Conservation (phyloP, 2,113 vertebrate genomes). For the Pristiophorus japonicus region DNA sequence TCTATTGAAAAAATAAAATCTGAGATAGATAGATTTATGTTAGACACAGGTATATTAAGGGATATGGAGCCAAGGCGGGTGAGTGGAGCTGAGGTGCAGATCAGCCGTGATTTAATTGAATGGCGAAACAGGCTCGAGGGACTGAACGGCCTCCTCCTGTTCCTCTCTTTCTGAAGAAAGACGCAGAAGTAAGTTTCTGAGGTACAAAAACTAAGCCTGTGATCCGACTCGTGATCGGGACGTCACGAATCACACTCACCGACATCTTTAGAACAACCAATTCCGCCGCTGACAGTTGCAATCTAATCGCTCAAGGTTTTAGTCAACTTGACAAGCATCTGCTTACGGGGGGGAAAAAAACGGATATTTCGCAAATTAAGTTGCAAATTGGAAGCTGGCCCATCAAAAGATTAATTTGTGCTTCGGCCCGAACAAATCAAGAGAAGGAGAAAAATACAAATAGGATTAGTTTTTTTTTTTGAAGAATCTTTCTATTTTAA, state of each 20-base stretch:
- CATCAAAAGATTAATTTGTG: conserved; percentile 21
- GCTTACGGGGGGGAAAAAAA: neutral
- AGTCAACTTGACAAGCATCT: neutral
- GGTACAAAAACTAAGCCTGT: neutral
- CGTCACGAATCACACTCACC: neutral
- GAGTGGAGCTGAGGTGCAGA: neutral
- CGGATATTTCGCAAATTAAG: neutral
- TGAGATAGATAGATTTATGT: neutral
- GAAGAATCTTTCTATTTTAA: neutral
- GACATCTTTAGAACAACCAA: neutral
- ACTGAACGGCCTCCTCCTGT: neutral
- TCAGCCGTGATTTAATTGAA: neutral
- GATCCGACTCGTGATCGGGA: too few relatives aligned
- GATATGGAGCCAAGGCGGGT: neutral
- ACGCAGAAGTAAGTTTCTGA: neutral
- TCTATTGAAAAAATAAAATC: neutral
- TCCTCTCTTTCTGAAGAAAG: neutral
- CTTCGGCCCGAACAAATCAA: neutral
- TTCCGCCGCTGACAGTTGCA: conserved; percentile 19
- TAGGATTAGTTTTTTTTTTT: neutral
- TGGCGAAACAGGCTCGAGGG: neutral
- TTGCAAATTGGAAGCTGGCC: neutral
- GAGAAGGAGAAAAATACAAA: neutral
- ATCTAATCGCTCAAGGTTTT: conserved; percentile 9
- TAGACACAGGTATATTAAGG: neutral